Base-by-base conservation (phyloP, 2,113 vertebrate genomes). In the Passer domesticus region DNA sequence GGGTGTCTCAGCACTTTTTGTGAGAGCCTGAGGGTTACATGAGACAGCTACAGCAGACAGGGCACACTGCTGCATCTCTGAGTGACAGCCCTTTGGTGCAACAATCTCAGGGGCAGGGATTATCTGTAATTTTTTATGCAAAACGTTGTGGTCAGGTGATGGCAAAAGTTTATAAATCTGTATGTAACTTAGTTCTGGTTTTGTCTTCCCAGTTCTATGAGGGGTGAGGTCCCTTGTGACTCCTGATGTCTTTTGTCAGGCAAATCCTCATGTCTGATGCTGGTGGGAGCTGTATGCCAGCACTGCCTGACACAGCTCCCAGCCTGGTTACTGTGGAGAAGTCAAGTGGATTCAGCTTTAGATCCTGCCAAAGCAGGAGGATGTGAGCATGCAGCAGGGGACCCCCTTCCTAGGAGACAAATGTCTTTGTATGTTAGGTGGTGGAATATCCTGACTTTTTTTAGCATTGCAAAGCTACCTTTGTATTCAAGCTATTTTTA, bases 251-350 rank as follows among this genome's bases (percentile, higher is more conserved):
- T 53, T 77, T 69, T 88, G 15, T 50, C 47, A 27, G 27, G 14
- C 17, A 23, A 14, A 37, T 46, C 35, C 58, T 37, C 31, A 11
- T 55, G 16, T 27, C 19, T 66, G 44, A 25, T 53, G 63, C 58
- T 77, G 33, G 33, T 39, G 21, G 15, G 11, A 68, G 30, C 27
- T 0, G 0, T 46, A 15, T 19, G 12, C 25, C 50, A 75, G 46
- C 60, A 28, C 30, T 2, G 1, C 15, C 50, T 64, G n/a, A 50
- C 75, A 39, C 46, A 85, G 24, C 47, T 90, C 25, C 52, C 60
- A 16, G 31, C 3, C 15, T 58, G 20, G 37, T 28, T 47, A 44
- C 20, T 78, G 44, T 2, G 1, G 59, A 89, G 39, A 33, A 59
- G 47, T 50, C n/a, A 67, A 77, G 24, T 6, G 19, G 44, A 47